A percentile compares a stretch with the other conserved stretches of the same genome.
Evolutionary conservation across 2,888 invertebrate genomes (phyloP).

Genomic region (Hydrotaea cyrtoneurina): DNA sequence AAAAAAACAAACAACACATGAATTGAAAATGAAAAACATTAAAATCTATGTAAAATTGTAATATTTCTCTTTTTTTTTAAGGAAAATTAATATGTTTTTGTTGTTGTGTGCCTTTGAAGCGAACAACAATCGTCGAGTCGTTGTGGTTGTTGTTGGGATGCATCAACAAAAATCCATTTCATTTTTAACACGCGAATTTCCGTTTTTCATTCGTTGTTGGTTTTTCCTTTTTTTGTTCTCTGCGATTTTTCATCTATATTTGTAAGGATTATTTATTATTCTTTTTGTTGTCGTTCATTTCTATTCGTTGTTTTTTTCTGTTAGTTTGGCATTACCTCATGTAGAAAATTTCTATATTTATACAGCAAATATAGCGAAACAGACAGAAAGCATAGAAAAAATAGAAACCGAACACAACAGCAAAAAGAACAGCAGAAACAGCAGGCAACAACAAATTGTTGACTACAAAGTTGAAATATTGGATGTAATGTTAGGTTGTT

Average conservation of each 20-base stretch:
- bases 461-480: slow-evolving; percentile 25
- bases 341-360: slow-evolving; percentile 24
- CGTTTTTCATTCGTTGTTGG: neutral
- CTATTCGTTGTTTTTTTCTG: neutral
- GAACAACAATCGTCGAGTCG: slow-evolving; percentile 1
- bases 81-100: neutral
- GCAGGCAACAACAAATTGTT: neutral
- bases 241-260: slow-evolving; percentile 7
- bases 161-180: neutral
- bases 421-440: neutral
- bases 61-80: neutral
- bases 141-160: neutral
- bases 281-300: neutral
- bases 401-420: neutral
- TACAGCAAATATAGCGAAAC: neutral
- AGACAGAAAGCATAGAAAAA: neutral
- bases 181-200: slow-evolving; percentile 27
- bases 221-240: neutral
- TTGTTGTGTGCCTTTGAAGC: neutral
- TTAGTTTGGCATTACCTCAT: slow-evolving; percentile 23
- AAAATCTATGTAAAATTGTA: neutral
- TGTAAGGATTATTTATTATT: slow-evolving; percentile 24
- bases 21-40: neutral
- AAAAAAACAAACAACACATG: slow-evolving; percentile 2
- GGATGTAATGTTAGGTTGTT: slow-evolving; percentile 5